Evolutionary conservation across 2,888 invertebrate genomes (phyloP).

Genomic region (Microplitis deprimator): DNA sequence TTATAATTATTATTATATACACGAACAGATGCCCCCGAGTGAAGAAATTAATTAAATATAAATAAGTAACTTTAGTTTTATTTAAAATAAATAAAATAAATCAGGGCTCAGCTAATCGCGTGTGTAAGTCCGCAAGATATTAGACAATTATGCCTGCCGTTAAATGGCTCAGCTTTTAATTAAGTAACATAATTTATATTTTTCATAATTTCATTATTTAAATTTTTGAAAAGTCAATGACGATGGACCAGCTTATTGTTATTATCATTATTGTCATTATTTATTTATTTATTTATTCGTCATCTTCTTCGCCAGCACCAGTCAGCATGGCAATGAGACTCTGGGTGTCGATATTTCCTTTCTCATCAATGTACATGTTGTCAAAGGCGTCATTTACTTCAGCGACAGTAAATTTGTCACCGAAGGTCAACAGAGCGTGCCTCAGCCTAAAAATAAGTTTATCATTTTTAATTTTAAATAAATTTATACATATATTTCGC

Average conservation of each 20-base stretch:
- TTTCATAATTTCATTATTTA: no score
- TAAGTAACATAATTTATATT: constrained; percentile 35
- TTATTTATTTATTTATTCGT: constrained; percentile 72
- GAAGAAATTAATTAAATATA: constrained; percentile 26
- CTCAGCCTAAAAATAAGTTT: constrained; percentile 76
- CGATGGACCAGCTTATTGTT: constrained; percentile 41
- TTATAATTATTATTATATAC: constrained; percentile 40
- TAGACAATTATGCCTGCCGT: constrained; percentile 53
- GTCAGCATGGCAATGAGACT: constrained; percentile 91
- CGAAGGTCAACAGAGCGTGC: constrained; percentile 93
- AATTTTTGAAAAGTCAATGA: constrained; percentile 17
- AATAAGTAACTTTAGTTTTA: constrained; percentile 33
- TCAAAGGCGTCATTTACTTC: constrained; percentile 94
- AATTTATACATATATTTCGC: constrained; percentile 13
- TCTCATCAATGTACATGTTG: constrained; percentile 93
- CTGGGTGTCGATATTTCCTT: constrained; percentile 89
- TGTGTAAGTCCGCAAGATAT: constrained; percentile 41
- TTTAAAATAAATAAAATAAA: neutral
- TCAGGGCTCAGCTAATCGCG: constrained; percentile 35
- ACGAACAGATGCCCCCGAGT: constrained; percentile 45
- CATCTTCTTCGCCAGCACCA: constrained; percentile 88
- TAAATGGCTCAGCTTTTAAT: constrained; percentile 54
- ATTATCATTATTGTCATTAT: constrained; percentile 7
- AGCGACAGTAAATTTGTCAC: constrained; percentile 90
- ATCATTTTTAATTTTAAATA: constrained; percentile 36